Percentiles rank a stretch among this genome's conserved stretches.
phyloP scores from a whole-genome alignment of 2,113 vertebrate genomes.

The Enhydra lutris region DNA sequence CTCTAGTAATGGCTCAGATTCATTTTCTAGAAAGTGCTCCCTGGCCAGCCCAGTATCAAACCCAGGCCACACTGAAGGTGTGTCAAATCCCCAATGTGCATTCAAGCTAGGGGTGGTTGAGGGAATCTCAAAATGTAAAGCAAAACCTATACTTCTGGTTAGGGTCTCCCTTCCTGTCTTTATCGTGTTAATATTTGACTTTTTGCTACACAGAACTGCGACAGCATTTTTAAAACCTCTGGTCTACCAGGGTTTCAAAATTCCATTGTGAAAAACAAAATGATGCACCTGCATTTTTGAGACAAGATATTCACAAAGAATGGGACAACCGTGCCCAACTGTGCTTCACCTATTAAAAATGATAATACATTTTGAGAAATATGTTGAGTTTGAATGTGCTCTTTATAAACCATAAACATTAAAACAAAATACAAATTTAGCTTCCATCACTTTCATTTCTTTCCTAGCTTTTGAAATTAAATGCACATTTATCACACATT shows the following conservation, averaged over 20 bases:
- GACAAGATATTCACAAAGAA: neutral
- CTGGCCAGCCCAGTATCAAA: neutral
- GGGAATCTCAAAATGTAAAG: neutral
- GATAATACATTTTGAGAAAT: neutral
- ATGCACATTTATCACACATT: neutral
- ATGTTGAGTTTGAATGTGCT: neutral
- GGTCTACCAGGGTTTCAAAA: neutral
- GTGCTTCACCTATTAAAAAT: neutral
- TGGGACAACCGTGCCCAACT: neutral
- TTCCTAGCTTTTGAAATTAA: conserved; percentile 35
- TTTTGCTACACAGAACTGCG: neutral
- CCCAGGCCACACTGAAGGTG: neutral
- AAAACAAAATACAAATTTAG: neutral
- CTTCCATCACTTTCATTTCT: neutral
- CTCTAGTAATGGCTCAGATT: neutral
- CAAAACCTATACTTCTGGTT: neutral
- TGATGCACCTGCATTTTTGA: neutral
- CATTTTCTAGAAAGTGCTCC: neutral
- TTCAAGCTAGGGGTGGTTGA: neutral
- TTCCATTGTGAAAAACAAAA: neutral
- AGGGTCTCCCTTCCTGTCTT: neutral
- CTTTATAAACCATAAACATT: neutral
- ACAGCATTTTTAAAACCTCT: neutral
- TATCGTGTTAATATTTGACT: neutral
- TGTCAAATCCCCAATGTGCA: neutral